phyloP scores from a whole-genome alignment of 37 sponge, comb jelly and placozoan species.

The Dysidea cf. avara region DNA sequence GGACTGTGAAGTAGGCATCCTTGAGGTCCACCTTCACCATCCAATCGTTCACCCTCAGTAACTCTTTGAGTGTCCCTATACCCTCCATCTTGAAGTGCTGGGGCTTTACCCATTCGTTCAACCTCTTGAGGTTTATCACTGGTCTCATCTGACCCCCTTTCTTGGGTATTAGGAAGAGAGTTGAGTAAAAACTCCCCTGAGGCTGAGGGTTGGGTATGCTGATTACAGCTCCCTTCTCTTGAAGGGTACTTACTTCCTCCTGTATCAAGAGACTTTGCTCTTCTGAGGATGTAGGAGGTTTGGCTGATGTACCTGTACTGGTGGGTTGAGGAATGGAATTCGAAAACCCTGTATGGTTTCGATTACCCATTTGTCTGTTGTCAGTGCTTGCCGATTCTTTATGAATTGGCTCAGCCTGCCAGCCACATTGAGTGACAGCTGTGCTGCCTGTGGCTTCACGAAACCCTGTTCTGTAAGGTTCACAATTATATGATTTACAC shows the following conservation, averaged over 20 bases:
- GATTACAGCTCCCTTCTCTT: neutral
- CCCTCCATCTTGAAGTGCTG: constrained; percentile 40
- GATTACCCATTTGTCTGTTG: constrained; percentile 28
- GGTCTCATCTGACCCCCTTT: constrained; percentile 16
- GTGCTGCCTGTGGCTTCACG: too few relatives aligned
- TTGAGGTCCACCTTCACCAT: constrained; percentile 13
- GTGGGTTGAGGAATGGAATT: neutral
- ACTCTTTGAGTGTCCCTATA: constrained; percentile 9
- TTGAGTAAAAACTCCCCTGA: neutral
- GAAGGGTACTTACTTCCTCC: neutral
- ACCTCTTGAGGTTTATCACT: neutral
- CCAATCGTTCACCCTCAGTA: constrained; percentile 19
- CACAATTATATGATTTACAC: too few relatives aligned
- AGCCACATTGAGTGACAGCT: too few relatives aligned
- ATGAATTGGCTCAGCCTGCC: constrained; percentile 14
- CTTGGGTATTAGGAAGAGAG: neutral
- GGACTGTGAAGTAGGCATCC: constrained; percentile 19
- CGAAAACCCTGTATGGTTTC: constrained; percentile 6
- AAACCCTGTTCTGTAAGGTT: too few relatives aligned
- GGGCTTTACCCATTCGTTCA: neutral
- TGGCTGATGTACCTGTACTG: neutral
- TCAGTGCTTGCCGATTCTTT: constrained; percentile 14
- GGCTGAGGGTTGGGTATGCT: neutral
- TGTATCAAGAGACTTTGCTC: neutral
- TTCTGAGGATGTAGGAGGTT: neutral